Percentiles rank a stretch among this genome's conserved stretches.
Conservation (phyloP, 37 sponge, comb jelly and placozoan genomes). For the Spongia lamella region DNA sequence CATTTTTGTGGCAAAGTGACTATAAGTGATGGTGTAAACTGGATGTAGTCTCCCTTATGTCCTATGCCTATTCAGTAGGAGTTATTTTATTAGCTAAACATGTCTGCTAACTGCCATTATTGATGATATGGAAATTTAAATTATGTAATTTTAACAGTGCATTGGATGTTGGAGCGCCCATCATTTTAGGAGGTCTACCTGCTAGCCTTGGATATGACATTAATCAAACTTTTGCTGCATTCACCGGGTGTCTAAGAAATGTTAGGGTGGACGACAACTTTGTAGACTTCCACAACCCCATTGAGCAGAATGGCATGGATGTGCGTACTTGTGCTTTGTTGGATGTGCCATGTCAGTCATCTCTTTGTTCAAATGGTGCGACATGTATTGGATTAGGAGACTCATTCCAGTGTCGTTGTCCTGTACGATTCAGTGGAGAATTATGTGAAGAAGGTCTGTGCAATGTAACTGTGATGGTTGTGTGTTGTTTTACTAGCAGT, state of each 20-base stretch:
- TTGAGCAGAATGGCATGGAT: conserved; percentile 1
- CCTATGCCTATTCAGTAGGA: no score
- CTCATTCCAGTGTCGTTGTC: conserved; percentile 39
- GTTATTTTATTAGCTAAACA: no score
- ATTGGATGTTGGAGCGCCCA: conserved; percentile 59
- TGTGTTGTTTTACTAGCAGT: background rate
- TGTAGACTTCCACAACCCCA: conserved; percentile 50
- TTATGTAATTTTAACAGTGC: conserved; percentile 32
- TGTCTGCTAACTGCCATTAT: background rate
- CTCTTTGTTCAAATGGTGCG: conserved; percentile 56
- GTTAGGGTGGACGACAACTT: conserved; percentile 29
- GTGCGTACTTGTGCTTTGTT: background rate
- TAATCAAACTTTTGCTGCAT: conserved; percentile 8
- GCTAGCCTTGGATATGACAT: conserved; percentile 1
- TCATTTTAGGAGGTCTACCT: conserved; percentile 40
- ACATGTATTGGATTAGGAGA: conserved; percentile 49
- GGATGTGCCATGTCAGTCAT: conserved; percentile 31
- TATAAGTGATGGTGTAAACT: no score
- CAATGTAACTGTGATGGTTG: no score
- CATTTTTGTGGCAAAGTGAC: no score
- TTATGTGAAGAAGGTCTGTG: conserved; percentile 55
- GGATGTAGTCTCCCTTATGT: no score
- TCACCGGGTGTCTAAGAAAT: conserved; percentile 62
- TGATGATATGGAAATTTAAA: background rate
- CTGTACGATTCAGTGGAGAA: conserved; percentile 31